phyloP scores from a whole-genome alignment of 1,140 invertebrate genomes.

The Macrosteles quadrilineatus region DNA sequence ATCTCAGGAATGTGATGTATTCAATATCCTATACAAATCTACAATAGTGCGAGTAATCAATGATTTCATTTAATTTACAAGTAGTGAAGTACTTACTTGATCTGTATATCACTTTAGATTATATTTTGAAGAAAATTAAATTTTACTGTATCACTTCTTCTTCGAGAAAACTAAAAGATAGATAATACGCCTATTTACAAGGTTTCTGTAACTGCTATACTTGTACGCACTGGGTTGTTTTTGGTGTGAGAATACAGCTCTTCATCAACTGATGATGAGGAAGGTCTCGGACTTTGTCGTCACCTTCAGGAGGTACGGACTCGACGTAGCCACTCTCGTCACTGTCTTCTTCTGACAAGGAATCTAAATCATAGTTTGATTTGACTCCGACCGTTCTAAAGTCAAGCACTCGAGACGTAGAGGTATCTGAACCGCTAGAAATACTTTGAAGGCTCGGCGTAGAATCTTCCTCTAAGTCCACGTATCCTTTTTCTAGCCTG shows the following conservation, averaged over 20 bases:
- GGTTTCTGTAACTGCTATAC: slow-evolving; percentile 20
- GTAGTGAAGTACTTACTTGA: neutral
- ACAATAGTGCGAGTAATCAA: neutral
- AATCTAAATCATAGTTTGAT: slow-evolving; percentile 39
- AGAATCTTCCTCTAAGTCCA: slow-evolving; percentile 41
- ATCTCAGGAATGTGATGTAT: slow-evolving; percentile 13
- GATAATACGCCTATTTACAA: neutral
- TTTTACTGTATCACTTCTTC: neutral
- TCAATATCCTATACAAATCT: neutral
- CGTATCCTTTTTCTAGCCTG: slow-evolving; percentile 25
- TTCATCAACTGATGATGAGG: slow-evolving; percentile 42
- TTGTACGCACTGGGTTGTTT: slow-evolving; percentile 34
- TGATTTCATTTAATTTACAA: neutral
- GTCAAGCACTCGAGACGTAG: neutral
- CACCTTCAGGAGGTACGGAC: slow-evolving; percentile 30
- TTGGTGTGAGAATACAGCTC: slow-evolving; percentile 35
- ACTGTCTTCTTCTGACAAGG: slow-evolving; percentile 42
- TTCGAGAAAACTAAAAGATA: neutral
- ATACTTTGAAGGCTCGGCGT: slow-evolving; percentile 45
- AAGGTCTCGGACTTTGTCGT: slow-evolving; percentile 41
- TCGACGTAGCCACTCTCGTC: slow-evolving; percentile 45
- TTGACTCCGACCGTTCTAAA: slow-evolving; percentile 10
- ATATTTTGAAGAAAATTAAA: neutral
- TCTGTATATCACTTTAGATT: neutral
- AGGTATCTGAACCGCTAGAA: slow-evolving; percentile 41